Percentiles rank a stretch among this genome's conserved stretches.
These are phyloP conservation scores for Temnothorax unifasciatus DNA, from an alignment of 2,888 invertebrate species.

Conservation along the genomic window DNA sequence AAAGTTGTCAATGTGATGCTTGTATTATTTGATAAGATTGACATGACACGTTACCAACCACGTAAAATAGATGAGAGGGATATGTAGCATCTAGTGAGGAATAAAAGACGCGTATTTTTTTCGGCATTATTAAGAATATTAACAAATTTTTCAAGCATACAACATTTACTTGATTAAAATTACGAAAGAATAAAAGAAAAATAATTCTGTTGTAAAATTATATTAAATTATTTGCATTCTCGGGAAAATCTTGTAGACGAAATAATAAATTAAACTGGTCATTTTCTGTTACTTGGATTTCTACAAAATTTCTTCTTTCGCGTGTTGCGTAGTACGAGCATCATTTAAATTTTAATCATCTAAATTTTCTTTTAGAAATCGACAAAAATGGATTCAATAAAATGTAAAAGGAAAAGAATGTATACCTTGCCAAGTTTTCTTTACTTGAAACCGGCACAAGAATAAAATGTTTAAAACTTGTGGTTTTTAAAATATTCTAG, in stretches of 20 bases:
- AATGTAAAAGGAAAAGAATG: neutral
- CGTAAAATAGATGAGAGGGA: too few relatives aligned
- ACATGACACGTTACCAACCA: too few relatives aligned
- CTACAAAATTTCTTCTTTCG: neutral
- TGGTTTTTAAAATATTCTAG: neutral
- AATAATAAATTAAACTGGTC: neutral
- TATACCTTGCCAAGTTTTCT: neutral
- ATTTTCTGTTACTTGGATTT: neutral
- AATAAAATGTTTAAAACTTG: conserved; percentile 40
- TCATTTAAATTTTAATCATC: neutral
- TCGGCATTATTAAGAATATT: neutral
- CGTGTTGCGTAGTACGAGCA: neutral
- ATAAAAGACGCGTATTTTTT: neutral
- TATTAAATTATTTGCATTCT: neutral
- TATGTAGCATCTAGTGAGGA: too few relatives aligned
- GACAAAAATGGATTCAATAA: neutral
- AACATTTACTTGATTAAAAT: neutral
- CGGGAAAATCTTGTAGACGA: neutral
- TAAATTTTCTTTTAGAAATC: neutral
- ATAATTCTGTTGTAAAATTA: neutral
- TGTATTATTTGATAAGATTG: too few relatives aligned
- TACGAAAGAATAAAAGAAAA: neutral
- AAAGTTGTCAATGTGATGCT: too few relatives aligned
- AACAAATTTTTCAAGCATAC: neutral
- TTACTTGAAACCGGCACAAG: conserved; percentile 6